Evolutionary conservation across 1,140 invertebrate genomes (phyloP).

Genomic region (Odontomachus brunneus): DNA sequence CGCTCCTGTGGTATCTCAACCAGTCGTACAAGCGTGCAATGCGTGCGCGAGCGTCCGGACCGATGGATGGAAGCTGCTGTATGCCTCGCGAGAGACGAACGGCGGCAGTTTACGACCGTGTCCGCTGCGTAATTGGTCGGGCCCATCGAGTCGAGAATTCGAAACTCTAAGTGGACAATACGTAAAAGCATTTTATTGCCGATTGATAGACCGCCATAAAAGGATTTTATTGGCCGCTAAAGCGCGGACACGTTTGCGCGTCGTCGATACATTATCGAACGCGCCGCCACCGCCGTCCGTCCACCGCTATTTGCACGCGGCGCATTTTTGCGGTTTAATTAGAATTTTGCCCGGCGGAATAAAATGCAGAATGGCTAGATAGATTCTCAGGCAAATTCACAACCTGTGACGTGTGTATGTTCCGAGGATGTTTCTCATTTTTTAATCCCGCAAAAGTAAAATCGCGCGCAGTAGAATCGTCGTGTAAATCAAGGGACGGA

Average conservation of each 20-base stretch:
- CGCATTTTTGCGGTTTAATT: background rate
- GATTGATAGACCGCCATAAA: conserved; percentile 26
- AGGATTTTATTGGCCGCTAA: conserved; percentile 14
- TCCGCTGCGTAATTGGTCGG: conserved; percentile 38
- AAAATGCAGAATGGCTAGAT: background rate
- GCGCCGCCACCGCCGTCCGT: background rate
- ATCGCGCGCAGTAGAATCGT: too few relatives aligned
- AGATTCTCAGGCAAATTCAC: background rate
- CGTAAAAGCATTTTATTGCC: conserved; percentile 44
- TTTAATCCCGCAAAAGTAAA: too few relatives aligned
- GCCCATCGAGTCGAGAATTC: conserved; percentile 24
- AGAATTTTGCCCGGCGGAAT: background rate
- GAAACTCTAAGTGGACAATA: conserved; percentile 34
- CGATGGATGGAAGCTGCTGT: conserved; percentile 2
- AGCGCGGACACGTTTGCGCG: background rate
- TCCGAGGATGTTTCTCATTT: background rate
- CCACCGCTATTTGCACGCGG: background rate
- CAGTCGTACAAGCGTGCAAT: background rate
- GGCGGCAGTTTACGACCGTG: conserved; percentile 14
- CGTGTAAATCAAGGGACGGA: too few relatives aligned
- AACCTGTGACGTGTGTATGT: background rate
- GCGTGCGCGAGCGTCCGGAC: background rate
- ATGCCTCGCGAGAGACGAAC: background rate
- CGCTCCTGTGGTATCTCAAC: conserved; percentile 8
- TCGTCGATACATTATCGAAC: background rate